These are phyloP conservation scores for Sigmodon hispidus DNA, from an alignment of 2,113 vertebrate genomes.

Conservation along the genomic window DNA sequence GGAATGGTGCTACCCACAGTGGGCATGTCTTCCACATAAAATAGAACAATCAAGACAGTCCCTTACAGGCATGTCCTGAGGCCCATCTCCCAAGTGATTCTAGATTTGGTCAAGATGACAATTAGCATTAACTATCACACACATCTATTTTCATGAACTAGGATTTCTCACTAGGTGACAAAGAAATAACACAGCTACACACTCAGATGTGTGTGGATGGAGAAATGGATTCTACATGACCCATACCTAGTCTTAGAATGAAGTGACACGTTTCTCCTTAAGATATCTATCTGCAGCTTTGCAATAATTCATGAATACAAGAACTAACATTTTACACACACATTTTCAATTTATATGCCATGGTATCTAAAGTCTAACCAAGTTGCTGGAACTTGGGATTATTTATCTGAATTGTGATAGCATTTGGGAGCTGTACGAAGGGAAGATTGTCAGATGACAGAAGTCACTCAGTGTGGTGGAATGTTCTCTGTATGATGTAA, in stretches of 20 bases:
- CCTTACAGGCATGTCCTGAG: not conserved
- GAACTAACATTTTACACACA: not conserved
- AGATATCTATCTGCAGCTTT: not conserved
- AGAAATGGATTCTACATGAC: not conserved
- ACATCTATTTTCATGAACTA: not conserved
- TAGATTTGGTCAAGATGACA: not conserved
- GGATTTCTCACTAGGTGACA: not conserved
- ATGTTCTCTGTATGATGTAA: too few relatives aligned
- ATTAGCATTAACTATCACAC: not conserved
- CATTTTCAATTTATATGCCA: not conserved
- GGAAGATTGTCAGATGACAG: not conserved
- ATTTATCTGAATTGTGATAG: not conserved
- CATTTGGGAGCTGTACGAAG: not conserved
- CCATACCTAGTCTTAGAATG: not conserved
- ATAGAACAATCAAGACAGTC: too few relatives aligned
- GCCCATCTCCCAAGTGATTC: too few relatives aligned
- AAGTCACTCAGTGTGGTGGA: too few relatives aligned
- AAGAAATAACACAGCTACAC: not conserved
- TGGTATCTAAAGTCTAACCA: not conserved
- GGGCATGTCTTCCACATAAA: not conserved
- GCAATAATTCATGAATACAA: not conserved
- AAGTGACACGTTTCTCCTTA: not conserved
- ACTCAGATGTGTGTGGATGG: not conserved
- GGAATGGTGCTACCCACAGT: not conserved
- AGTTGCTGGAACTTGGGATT: not conserved